Evolutionary conservation across 2,888 invertebrate species (phyloP).

Genomic region (Glyphotaelius pellucidus): DNA sequence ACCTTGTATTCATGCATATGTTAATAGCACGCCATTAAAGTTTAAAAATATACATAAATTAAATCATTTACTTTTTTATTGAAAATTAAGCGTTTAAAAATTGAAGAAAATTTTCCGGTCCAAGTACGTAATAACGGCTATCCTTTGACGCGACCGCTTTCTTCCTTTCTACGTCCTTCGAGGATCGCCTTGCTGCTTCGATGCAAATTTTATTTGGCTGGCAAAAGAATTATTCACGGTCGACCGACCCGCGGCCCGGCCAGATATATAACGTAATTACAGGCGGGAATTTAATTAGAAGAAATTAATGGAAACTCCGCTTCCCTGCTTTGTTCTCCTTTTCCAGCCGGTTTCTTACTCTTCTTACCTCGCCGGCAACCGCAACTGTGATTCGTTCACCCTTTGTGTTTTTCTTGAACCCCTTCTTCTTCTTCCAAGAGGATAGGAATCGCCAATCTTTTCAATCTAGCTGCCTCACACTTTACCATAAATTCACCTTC

Average conservation of each 20-base stretch:
- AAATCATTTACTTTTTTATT: neutral
- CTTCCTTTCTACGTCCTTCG: constrained; percentile 20
- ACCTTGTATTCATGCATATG: too few relatives aligned
- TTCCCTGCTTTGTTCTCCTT: constrained; percentile 52
- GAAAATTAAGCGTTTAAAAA: neutral
- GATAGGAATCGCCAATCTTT: neutral
- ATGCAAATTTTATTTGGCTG: constrained; percentile 65
- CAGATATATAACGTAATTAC: constrained; percentile 66
- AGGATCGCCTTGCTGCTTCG: constrained; percentile 42
- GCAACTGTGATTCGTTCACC: constrained; percentile 67
- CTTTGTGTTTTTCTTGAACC: constrained; percentile 64
- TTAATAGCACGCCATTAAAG: too few relatives aligned
- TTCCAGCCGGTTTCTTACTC: constrained; percentile 40
- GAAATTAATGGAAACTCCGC: constrained; percentile 66
- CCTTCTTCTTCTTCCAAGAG: neutral
- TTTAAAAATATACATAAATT: too few relatives aligned
- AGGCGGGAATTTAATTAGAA: constrained; percentile 66
- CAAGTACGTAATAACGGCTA: neutral
- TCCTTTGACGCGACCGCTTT: constrained; percentile 24
- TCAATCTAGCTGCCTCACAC: neutral
- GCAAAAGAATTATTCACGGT: constrained; percentile 61
- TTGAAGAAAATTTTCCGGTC: neutral
- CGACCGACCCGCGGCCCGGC: constrained; percentile 58
- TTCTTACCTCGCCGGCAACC: constrained; percentile 61
- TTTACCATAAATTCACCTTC: neutral